Base-by-base conservation (phyloP, 1,140 invertebrate genomes). In the Amphibalanus amphitrite region DNA sequence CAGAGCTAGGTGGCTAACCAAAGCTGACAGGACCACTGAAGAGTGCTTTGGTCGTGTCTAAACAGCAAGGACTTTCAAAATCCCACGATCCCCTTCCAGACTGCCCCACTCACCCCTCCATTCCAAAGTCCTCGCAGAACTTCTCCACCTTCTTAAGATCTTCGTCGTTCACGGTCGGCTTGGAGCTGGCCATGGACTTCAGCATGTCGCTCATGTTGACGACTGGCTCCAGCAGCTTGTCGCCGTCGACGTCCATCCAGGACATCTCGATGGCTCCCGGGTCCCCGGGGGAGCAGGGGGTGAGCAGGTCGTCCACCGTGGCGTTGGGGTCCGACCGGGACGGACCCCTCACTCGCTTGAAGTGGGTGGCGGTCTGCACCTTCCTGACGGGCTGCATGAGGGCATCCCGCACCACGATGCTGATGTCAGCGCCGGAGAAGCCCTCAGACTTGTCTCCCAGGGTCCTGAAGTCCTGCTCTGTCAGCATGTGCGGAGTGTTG, bases 371-470 rank as follows among this genome's bases (percentile, higher is more conserved):
- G 3, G 89, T 93, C 81, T 99, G 97, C 0, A 99, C 95, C 85
- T 97, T 97, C 72, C 97, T 85, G 0, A 99, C 95, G 6, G 97
- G 97, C 78, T 98, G 93, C 96, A 99, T 99, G 0, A 99, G 82
- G 10, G 97, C 94, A 84, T 99, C 97, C 72, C 95, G 83, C 1
- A 99, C 96, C 67, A 99, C 90, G 80, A 99, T 94, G 79, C 91
- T 93, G 75, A 99, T 98, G 86, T 99, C 97, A 77, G 97, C 95
- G 74, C 97, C 97, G 29, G 97, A 99, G 81, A 96, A 98, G n/a
- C 90, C 94, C 71, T 97, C 93, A 13, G 95, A 95, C 78, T 87
- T 88, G 69, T 85, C 82, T 20, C 91, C 95, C 72, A 99, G 83
- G 73, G 86, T 84, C 79, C 89, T 90, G 75, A 94, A 87, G 83